Base-by-base conservation (phyloP, 2,113 vertebrate genomes). In the Apistogramma diplotaenia region DNA sequence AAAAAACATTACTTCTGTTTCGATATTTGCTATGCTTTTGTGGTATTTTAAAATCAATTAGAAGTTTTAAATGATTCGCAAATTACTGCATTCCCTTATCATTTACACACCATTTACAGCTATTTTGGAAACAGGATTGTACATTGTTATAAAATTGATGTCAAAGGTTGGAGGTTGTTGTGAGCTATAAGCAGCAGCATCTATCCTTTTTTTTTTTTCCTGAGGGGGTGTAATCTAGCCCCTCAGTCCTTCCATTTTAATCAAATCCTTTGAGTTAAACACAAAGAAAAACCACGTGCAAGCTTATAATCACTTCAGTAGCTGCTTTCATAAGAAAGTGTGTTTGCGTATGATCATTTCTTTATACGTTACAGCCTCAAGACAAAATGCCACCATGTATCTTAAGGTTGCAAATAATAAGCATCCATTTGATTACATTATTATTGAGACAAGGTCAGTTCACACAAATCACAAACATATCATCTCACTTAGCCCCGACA, bases 191-290 rank as follows among this genome's bases (percentile, higher is more conserved):
- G 62, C 0, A 0, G 23, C 53, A 57, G 35, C 57, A 76, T 73
- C 56, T 46, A 35, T 13, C n/a, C 2, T 35, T 35, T 0, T 4
- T 35, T 35, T 0, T 4, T 65, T 72, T 35, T 55, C 3, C 2
- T 23, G 19, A 12, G 25, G 37, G n/a, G 51, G 46, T 72, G 65
- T 71, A 76, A 86, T 75, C 46, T 37, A 27, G 16, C 11, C 37
- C 18, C 12, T 2, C 55, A 57, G 82, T 85, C 72, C 72, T 74
- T 78, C 60, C 74, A 88, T 87, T 87, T 83, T 76, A 85, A 91
- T 91, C 86, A 90, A 77, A 87, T 60, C 81, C 76, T 85, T 78
- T 90, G 85, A 91, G 54, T 85, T 55, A 18, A 31, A 65, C 56
- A 91, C 73, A 85, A 89, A 88, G 75, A 78, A 55, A 79, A 21